Base-by-base conservation (phyloP, 2,113 vertebrate species). In the Falcunculus frontatus region DNA sequence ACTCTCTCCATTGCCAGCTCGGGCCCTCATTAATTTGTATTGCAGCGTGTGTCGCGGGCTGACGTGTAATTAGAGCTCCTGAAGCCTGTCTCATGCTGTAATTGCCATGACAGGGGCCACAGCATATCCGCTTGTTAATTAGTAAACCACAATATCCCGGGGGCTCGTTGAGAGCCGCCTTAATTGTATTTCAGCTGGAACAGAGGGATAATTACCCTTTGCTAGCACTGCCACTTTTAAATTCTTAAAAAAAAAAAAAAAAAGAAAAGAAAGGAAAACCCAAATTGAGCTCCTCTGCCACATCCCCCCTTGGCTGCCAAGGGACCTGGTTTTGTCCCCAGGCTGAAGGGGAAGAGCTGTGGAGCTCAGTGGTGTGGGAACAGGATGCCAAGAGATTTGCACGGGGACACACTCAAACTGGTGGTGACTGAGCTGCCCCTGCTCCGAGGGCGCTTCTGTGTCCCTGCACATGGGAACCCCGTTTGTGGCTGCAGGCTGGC, bases 71-170 rank as follows among this genome's bases (percentile, higher is more conserved):
- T 91, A 93, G 96, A 94, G 90, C 95, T 97, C 95, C 90, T 96
- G 86, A 95, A 94, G 97, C 96, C 97, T 96, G 92, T 97, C 90
- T 97, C 94, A 92, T 96, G 96, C 97, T 97, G 92, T 98, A 98
- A 98, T 98, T 98, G 97, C 96, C 83, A 89, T 95, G 96, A 97
- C 96, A 97, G 96, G 97, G 97, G 97, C 97, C 97, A 97, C 97
- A 96, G 90, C 97, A 97, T 95, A 98, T 98, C 98, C 97, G 97
- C 97, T 98, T 97, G 97, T 98, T 98, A 98, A 98, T 98, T 98
- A 98, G 98, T 97, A 96, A 97, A 98, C 97, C 97, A 97, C 98
- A 98, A 96, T 98, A 97, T 98, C 98, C 98, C 93, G 95, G 97
- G 72, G 96, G 96, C 98, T 97, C 75, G 46, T 95, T 97, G 97